Conservation (phyloP, 2,797 vertebrate genomes). For the Podargus strigoides region DNA sequence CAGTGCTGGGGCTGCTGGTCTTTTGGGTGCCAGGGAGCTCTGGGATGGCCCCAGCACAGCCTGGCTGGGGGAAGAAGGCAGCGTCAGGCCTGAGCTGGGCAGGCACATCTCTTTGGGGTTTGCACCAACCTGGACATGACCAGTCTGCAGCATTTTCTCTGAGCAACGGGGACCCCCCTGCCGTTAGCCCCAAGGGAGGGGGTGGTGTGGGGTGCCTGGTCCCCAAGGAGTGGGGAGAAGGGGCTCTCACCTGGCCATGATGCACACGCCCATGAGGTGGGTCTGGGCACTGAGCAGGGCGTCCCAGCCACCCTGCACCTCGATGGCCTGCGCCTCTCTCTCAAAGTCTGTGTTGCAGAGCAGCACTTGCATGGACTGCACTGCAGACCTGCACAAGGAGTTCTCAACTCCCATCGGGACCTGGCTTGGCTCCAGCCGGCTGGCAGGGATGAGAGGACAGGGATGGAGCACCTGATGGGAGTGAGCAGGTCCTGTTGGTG, state of each 20-base stretch:
- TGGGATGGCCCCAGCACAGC: too few species aligned
- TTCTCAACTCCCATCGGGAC: background rate
- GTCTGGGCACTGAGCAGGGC: background rate
- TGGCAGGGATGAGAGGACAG: background rate
- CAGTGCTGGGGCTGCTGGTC: too few species aligned
- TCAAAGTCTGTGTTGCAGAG: background rate
- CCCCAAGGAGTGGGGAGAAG: background rate
- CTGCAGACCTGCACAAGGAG: background rate
- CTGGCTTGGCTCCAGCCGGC: background rate
- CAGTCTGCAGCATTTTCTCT: background rate
- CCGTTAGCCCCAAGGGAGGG: background rate
- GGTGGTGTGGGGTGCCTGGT: background rate
- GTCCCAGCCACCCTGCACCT: background rate
- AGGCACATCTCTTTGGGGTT: background rate
- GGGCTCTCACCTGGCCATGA: background rate
- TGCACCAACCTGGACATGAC: background rate
- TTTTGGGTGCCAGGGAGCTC: too few species aligned
- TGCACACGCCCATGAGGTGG: background rate
- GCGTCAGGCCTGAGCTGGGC: background rate
- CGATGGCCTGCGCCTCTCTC: background rate
- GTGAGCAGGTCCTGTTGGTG: background rate
- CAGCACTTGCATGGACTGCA: background rate
- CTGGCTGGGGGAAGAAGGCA: background rate
- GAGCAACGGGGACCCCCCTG: background rate
- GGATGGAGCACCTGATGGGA: background rate